Base-by-base conservation (phyloP, 2,888 invertebrate genomes). In the Achlya flavicornis region DNA sequence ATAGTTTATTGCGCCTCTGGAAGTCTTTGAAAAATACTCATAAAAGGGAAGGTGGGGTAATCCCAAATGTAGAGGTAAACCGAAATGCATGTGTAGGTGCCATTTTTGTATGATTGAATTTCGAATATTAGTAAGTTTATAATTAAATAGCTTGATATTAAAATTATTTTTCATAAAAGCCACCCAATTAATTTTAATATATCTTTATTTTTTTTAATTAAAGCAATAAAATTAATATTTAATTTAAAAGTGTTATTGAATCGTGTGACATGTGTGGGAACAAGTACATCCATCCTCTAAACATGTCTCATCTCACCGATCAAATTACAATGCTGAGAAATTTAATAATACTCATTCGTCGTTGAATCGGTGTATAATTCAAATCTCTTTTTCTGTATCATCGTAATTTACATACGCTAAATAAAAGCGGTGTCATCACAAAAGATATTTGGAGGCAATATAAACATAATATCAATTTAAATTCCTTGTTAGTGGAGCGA, bases 401-500 rank as follows among this genome's bases (percentile, higher is more conserved):
- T 85, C 85, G 89, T 91, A 92, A 92, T 93, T 93, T 93, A 93
- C 92, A 93, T 93, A 92, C 87, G 91, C 89, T 92, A 91, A 93
- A 93, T 93, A 93, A 93, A 93, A 92, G 93, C 92, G 93, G 93
- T 93, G 93, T 93, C 93, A 93, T 93, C 93, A 93, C 93, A 93
- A 93, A 93, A 93, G 90, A 93, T 91, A 91, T 93, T 93, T 93
- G 93, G 92, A 92, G 90, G 92, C 92, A 93, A 93, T 93, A 93
- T 93, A 93, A 93, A 93, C 93, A 93, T 93, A 93, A 93, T 93
- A 93, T 92, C 93, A 93, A 93, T 93, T 93, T 93, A 92, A 93
- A 93, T 93, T 93, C 92, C 93, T 93, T 91, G 93, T 93, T 93
- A 93, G 93, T 92, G 91, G 86, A 91, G 89, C 92, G 91, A 92